These are phyloP conservation scores for Drosophila mojavensis DNA, from an alignment of 1,140 invertebrate species.

Conservation along the genomic window DNA sequence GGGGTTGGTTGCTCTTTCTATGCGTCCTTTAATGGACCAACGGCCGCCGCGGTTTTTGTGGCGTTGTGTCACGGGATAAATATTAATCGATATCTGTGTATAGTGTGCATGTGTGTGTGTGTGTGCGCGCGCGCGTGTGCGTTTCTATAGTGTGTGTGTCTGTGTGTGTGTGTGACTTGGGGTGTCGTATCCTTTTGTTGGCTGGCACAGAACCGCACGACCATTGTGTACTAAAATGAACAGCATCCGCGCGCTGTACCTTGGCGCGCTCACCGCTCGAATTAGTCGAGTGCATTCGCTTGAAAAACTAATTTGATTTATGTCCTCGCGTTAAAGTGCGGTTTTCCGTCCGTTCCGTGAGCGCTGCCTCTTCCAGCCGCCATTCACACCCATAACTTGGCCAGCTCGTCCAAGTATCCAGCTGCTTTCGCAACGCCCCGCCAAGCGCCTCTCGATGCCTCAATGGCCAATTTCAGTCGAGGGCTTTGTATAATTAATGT, in stretches of 20 bases:
- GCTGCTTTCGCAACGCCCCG: conserved; percentile 64
- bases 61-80: conserved; percentile 76
- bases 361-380: conserved; percentile 37
- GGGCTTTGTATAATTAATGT: conserved; percentile 41
- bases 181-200: conserved; percentile 50
- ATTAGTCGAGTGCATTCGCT: conserved; percentile 80
- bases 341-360: conserved; percentile 34
- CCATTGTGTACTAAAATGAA: conserved; percentile 51
- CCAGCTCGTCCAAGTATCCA: conserved; percentile 36
- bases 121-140: conserved; percentile 24
- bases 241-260: conserved; percentile 38
- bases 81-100: conserved; percentile 61
- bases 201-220: conserved; percentile 2
- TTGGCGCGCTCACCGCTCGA: conserved; percentile 62
- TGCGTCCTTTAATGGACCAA: conserved; percentile 69
- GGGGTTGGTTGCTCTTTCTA: conserved; percentile 60
- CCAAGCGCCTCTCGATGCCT: conserved; percentile 49
- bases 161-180: conserved; percentile 28
- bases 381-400: conserved; percentile 66
- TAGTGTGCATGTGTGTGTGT: conserved; percentile 15
- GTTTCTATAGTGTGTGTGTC: conserved; percentile 17
- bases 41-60: conserved; percentile 60
- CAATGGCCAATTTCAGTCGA: background rate
- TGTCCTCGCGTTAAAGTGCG: conserved; percentile 68
- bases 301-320: conserved; percentile 83